Conservation (phyloP, 2,113 vertebrate species). For the Neolamprologus caudopunctatus region DNA sequence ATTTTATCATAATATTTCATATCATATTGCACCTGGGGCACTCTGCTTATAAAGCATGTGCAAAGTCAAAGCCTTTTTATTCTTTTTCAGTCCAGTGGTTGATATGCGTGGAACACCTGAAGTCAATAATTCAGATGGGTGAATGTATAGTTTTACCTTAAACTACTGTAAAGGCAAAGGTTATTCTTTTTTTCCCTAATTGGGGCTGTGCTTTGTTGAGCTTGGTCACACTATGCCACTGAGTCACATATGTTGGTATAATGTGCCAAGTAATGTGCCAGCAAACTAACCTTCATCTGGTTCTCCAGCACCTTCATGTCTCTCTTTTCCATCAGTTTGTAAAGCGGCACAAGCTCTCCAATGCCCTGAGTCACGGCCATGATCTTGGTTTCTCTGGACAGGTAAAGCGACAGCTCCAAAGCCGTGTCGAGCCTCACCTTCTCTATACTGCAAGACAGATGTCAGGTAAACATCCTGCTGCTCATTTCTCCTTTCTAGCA, state of each 20-base stretch:
- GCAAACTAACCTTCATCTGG: constrained; percentile 69
- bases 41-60: not conserved
- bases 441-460: constrained; percentile 60
- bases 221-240: not conserved
- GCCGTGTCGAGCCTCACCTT: constrained; percentile 81
- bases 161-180: rapidly evolving
- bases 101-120: not conserved
- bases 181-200: not conserved
- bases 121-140: not conserved
- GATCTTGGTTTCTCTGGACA: constrained; percentile 79
- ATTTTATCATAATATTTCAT: not conserved
- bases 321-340: constrained; percentile 87
- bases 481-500: not conserved
- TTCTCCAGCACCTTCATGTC: constrained; percentile 72
- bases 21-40: not conserved
- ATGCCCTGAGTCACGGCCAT: constrained; percentile 83
- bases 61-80: not conserved
- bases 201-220: not conserved
- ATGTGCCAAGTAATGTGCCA: not conserved
- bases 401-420: constrained; percentile 80
- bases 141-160: not conserved
- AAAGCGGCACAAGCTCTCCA: constrained; percentile 79
- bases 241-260: not conserved
- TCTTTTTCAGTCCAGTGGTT: not conserved
- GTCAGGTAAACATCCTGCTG: not conserved